Percentiles rank a stretch among this genome's conserved stretches.
Evolutionary conservation across 2,797 vertebrate genomes (phyloP).

Genomic region (Saxicola maurus): DNA sequence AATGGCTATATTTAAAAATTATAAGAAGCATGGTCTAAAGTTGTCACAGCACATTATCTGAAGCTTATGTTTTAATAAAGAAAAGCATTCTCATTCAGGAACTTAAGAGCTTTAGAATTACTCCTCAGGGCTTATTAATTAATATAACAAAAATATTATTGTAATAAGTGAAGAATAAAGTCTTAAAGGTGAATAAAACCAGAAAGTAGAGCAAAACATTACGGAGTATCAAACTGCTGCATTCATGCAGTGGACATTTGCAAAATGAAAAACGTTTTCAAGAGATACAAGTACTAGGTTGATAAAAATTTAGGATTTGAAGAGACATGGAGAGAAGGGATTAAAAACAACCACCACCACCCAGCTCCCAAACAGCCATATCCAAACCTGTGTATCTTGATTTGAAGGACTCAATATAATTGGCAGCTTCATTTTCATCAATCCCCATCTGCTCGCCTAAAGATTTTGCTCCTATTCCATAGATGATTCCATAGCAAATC

Average conservation of each 20-base stretch:
- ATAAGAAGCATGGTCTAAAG: neutral
- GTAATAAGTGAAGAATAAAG: neutral
- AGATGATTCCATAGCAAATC: constrained; percentile 98
- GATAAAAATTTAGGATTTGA: neutral
- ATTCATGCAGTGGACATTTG: neutral
- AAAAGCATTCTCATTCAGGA: neutral
- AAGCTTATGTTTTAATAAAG: neutral
- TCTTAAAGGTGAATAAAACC: neutral
- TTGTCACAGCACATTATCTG: neutral
- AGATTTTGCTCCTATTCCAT: constrained; percentile 95
- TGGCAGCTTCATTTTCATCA: constrained; percentile 87
- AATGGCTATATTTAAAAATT: neutral
- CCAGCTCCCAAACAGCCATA: neutral
- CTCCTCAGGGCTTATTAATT: neutral
- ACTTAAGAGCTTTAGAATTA: neutral
- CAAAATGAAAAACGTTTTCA: neutral
- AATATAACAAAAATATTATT: neutral
- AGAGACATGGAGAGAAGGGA: neutral
- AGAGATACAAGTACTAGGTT: neutral
- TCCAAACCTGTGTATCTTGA: constrained; percentile 88
- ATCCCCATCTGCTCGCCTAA: constrained; percentile 95
- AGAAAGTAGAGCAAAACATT: neutral
- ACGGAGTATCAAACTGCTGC: neutral
- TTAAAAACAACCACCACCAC: neutral
- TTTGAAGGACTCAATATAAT: constrained; percentile 94